Conservation (phyloP, 2,888 invertebrate species). For the Apodemia zela region DNA sequence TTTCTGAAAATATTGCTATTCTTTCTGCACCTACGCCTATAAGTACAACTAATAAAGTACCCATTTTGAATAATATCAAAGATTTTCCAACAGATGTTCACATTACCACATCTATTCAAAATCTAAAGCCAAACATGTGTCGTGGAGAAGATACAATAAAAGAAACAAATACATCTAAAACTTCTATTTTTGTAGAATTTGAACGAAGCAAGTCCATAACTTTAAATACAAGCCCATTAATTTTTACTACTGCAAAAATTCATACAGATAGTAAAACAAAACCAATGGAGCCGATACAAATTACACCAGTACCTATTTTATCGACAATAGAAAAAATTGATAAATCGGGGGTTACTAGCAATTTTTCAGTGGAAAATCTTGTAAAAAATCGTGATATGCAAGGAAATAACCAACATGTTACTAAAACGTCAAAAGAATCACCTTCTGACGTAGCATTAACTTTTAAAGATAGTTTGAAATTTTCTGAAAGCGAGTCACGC, state of each 20-base stretch:
- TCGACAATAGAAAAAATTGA: slow-evolving; percentile 58
- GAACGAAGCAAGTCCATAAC: slow-evolving; percentile 46
- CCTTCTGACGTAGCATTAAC: slow-evolving; percentile 15
- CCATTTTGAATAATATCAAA: slow-evolving; percentile 37
- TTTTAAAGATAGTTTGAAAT: slow-evolving; percentile 2
- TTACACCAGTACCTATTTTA: slow-evolving; percentile 61
- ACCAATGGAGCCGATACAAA: slow-evolving; percentile 61
- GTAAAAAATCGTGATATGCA: background rate
- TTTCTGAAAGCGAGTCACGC: background rate
- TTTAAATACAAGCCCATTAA: slow-evolving; percentile 55
- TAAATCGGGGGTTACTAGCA: slow-evolving; percentile 33
- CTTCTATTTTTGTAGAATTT: slow-evolving; percentile 58
- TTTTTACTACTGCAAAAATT: slow-evolving; percentile 75
- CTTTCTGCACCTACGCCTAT: slow-evolving; percentile 32
- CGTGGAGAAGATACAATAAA: slow-evolving; percentile 40
- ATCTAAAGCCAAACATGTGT: slow-evolving; percentile 59
- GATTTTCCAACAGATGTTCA: slow-evolving; percentile 36
- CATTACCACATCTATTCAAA: slow-evolving; percentile 42
- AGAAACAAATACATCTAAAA: slow-evolving; percentile 43
- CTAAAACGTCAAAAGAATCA: slow-evolving; percentile 8
- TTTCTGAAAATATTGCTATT: slow-evolving; percentile 24
- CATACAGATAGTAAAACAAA: slow-evolving; percentile 58
- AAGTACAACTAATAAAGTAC: slow-evolving; percentile 34
- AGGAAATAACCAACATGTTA: background rate
- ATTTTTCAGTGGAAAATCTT: background rate